These are phyloP conservation scores for Paralichthys olivaceus DNA, from an alignment of 2,113 vertebrate species.

Conservation along the genomic window DNA sequence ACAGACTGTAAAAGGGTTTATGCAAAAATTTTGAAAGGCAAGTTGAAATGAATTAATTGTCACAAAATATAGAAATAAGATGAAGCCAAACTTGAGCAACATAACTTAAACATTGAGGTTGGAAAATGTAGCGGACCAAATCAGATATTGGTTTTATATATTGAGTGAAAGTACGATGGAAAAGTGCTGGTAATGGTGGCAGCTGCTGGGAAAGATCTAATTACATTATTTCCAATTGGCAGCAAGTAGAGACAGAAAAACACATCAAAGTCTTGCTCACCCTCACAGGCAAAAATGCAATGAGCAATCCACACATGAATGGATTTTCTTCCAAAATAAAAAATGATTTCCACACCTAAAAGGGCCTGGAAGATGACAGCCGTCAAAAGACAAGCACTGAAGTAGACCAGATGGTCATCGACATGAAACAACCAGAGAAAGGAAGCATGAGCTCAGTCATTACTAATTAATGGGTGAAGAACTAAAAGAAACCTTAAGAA, in stretches of 20 bases:
- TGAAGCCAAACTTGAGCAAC: not conserved
- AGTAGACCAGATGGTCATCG: not conserved
- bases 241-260: not conserved
- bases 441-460: not conserved
- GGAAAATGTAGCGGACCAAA: conserved; percentile 4
- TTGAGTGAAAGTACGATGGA: conserved; percentile 1
- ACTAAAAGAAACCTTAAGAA: not conserved
- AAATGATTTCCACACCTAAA: not conserved
- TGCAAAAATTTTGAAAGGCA: too few relatives aligned
- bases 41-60: too few relatives aligned
- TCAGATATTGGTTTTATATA: not conserved
- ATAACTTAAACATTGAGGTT: not conserved
- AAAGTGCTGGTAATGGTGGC: conserved; percentile 14
- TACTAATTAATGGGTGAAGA: not conserved
- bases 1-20: too few relatives aligned
- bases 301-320: not conserved
- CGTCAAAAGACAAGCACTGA: not conserved
- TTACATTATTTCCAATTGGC: not conserved
- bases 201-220: not conserved
- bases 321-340: not conserved
- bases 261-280: not conserved
- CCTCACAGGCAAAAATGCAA: not conserved
- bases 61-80: too few relatives aligned
- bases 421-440: not conserved
- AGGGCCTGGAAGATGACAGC: too few relatives aligned